Percentiles rank a stretch among this genome's conserved stretches.
Conservation (phyloP, 2,888 invertebrate genomes). For the Drosophila subquinaria region DNA sequence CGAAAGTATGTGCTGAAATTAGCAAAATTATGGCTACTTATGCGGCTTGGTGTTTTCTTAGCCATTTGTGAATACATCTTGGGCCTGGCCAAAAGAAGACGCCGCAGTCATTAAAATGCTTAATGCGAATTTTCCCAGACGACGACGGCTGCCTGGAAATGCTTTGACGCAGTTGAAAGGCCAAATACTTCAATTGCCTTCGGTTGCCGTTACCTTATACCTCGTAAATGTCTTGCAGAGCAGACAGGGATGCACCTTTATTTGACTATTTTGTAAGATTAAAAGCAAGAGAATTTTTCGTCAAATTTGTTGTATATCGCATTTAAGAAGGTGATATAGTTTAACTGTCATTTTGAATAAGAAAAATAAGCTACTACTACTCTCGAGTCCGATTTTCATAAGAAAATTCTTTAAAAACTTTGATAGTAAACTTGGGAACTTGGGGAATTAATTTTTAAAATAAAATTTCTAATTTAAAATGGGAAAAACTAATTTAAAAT, state of each 20-base stretch:
- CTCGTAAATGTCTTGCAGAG: neutral
- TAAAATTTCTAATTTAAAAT: too few relatives aligned
- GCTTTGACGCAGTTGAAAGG: conserved; percentile 36
- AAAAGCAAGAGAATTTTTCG: neutral
- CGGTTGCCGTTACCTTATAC: conserved; percentile 10
- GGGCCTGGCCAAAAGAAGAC: conserved; percentile 35
- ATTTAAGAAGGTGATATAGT: neutral
- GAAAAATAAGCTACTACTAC: too few relatives aligned
- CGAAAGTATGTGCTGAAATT: conserved; percentile 56
- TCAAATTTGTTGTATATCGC: neutral
- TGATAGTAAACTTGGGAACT: too few relatives aligned
- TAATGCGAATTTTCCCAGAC: conserved; percentile 56
- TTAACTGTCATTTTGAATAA: neutral
- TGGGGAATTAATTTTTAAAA: too few relatives aligned
- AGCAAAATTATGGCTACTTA: conserved; percentile 76
- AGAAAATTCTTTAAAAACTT: too few relatives aligned
- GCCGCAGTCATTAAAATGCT: conserved; percentile 71
- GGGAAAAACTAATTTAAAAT: too few relatives aligned
- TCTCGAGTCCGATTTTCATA: too few relatives aligned
- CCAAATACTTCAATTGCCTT: conserved; percentile 20
- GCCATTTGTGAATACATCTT: conserved; percentile 54
- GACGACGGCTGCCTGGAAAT: conserved; percentile 11
- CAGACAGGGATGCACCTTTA: neutral
- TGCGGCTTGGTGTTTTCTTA: conserved; percentile 66
- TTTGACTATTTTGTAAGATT: neutral